Conservation (phyloP, 2,888 invertebrate genomes). For the Andricus curvator region DNA sequence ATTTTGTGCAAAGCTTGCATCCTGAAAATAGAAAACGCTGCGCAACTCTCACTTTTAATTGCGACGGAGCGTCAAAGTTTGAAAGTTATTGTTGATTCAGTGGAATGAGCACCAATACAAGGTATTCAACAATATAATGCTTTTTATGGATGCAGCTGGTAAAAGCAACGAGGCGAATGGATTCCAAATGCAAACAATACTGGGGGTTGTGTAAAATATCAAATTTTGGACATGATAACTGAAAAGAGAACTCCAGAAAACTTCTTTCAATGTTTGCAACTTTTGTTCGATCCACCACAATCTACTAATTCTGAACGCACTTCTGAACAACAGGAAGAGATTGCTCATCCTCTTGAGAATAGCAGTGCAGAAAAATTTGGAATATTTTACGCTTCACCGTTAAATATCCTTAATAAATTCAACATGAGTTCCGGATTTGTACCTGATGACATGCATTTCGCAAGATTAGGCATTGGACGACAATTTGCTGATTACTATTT, state of each 20-base stretch:
- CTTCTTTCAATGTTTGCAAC: not conserved
- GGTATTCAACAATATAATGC: constrained; percentile 44
- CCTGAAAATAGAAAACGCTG: too few species aligned
- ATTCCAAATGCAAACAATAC: not conserved
- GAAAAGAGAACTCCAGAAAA: not conserved
- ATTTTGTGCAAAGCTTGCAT: too few species aligned
- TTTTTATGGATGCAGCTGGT: constrained; percentile 39
- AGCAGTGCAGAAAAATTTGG: too few species aligned
- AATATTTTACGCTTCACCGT: too few species aligned
- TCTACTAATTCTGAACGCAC: not conserved
- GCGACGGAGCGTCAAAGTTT: not conserved
- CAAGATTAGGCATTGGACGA: too few species aligned
- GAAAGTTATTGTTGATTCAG: not conserved
- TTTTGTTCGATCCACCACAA: not conserved
- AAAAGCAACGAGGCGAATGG: constrained; percentile 30
- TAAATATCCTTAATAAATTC: too few species aligned
- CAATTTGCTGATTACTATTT: too few species aligned
- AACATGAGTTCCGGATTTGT: too few species aligned
- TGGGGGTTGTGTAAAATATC: not conserved
- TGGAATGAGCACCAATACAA: too few species aligned
- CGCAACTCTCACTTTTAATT: not conserved
- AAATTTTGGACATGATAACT: not conserved
- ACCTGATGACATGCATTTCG: too few species aligned
- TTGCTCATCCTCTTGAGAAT: too few species aligned
- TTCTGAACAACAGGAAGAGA: not conserved